phyloP scores from a whole-genome alignment of 2,113 vertebrate genomes.

The Monarcha castaneiventris region DNA sequence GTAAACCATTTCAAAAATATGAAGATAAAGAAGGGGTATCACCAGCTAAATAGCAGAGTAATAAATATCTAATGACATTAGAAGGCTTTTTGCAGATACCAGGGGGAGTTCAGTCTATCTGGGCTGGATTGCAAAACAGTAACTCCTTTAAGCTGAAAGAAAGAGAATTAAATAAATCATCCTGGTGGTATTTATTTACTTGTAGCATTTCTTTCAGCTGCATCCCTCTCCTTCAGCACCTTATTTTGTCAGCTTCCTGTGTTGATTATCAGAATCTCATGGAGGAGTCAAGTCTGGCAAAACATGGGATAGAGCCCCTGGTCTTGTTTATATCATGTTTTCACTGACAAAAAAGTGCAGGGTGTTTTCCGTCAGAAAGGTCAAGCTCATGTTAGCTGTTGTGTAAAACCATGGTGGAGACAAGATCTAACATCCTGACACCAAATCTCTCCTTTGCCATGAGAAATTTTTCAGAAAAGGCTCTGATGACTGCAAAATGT shows the following conservation, averaged over 20 bases:
- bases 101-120: constrained; percentile 4
- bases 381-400: background rate
- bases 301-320: background rate
- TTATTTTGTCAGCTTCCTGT: background rate
- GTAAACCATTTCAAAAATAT: constrained; percentile 29
- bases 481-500: background rate
- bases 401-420: background rate
- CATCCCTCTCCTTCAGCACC: background rate
- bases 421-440: background rate
- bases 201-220: constrained; percentile 40
- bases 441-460: background rate
- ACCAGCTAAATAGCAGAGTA: background rate
- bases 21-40: background rate
- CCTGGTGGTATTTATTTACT: constrained; percentile 41
- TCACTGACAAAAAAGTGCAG: background rate
- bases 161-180: constrained; percentile 54
- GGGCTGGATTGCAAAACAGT: background rate
- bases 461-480: background rate
- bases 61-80: background rate
- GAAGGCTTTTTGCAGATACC: background rate
- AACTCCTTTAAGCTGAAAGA: constrained; percentile 36
- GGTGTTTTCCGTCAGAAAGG: background rate
- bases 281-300: background rate
- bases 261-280: background rate
- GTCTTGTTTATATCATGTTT: background rate